Conservation (phyloP, 2,888 invertebrate species). For the Choristoneura rosaceana region DNA sequence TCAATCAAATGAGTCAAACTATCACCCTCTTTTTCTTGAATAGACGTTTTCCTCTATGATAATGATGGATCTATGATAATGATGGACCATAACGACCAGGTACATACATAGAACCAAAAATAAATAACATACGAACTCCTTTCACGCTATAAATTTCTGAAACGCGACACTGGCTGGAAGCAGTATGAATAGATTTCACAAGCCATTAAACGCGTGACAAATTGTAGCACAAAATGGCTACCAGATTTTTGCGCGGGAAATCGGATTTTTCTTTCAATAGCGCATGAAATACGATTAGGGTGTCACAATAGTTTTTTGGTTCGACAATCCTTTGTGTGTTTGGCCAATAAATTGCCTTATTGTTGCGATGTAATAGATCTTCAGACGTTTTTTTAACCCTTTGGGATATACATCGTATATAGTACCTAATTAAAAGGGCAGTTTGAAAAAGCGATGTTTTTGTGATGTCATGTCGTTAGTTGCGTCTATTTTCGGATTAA, state of each 20-base stretch:
- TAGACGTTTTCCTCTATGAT: too few species aligned
- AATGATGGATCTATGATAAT: too few species aligned
- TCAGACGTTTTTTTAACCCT: constrained; percentile 30
- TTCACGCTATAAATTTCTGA: constrained; percentile 55
- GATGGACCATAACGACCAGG: background rate
- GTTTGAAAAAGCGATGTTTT: constrained; percentile 5
- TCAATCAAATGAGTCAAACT: too few species aligned
- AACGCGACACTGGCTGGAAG: constrained; percentile 54
- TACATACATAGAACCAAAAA: constrained; percentile 47
- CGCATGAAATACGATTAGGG: constrained; percentile 69
- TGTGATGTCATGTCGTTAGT: background rate
- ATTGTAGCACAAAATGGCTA: constrained; percentile 81
- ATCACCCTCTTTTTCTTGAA: too few species aligned
- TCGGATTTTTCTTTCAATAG: constrained; percentile 75
- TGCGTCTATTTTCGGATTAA: too few species aligned
- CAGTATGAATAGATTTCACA: constrained; percentile 83
- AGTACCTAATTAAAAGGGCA: constrained; percentile 3
- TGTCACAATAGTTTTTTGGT: constrained; percentile 67
- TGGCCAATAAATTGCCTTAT: constrained; percentile 47
- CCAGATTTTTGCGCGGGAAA: constrained; percentile 76
- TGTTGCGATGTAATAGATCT: constrained; percentile 52
- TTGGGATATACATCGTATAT: background rate
- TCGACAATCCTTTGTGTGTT: constrained; percentile 68
- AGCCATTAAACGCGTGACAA: constrained; percentile 87
- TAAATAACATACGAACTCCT: constrained; percentile 48